phyloP scores from a whole-genome alignment of 1,140 invertebrate species.

The Caenorhabditis brenneri region DNA sequence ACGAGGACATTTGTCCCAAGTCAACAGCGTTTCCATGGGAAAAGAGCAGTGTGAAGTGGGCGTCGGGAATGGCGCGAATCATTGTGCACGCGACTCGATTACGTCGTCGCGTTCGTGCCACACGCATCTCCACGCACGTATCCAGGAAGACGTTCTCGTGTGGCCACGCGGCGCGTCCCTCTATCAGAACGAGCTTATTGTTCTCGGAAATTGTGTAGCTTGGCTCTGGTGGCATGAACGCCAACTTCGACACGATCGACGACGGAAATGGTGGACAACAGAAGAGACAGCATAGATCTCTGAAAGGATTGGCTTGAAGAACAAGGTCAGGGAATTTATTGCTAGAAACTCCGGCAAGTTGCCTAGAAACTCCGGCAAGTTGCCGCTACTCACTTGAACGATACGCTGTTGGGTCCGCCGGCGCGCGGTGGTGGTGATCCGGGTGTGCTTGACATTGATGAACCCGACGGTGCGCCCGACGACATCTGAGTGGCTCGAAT shows the following conservation, averaged over 20 bases:
- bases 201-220: constrained; percentile 83
- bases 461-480: constrained; percentile 35
- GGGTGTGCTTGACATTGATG: constrained; percentile 35
- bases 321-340: too few relatives aligned
- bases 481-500: constrained; percentile 25
- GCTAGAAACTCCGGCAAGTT: too few relatives aligned
- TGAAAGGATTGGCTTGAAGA: too few relatives aligned
- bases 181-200: constrained; percentile 61
- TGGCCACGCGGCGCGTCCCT: constrained; percentile 82
- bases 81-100: constrained; percentile 97
- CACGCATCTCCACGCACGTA: constrained; percentile 66
- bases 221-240: constrained; percentile 96
- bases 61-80: constrained; percentile 78
- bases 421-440: constrained; percentile 21
- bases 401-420: constrained; percentile 20
- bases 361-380: too few relatives aligned
- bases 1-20: constrained; percentile 94
- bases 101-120: constrained; percentile 79
- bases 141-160: constrained; percentile 94
- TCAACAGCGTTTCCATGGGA: constrained; percentile 97
- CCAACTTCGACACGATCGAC: constrained; percentile 95
- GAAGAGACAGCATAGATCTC: constrained; percentile 95
- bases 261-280: constrained; percentile 99
- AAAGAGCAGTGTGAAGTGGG: constrained; percentile 92
- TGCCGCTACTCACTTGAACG: not conserved